Conservation (phyloP, 2,113 vertebrate species). For the Rhinolophus ferrumequinum region DNA sequence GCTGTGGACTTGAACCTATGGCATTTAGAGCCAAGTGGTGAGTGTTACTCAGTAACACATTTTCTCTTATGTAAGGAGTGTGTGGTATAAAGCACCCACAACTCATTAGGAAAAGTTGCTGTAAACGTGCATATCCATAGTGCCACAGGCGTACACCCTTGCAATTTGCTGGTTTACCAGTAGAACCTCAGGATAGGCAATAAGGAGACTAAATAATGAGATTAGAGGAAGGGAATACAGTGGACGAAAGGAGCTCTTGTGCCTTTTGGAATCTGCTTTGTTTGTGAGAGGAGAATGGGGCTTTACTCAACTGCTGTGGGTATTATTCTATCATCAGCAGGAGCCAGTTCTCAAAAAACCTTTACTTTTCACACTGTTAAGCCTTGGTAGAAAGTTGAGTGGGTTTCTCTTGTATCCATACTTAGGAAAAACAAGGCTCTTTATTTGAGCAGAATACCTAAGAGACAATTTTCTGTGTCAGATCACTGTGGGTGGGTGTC, state of each 20-base stretch:
- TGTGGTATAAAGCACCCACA: background rate
- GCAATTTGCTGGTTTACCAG: background rate
- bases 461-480: background rate
- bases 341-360: constrained; percentile 23
- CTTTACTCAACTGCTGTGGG: background rate
- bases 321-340: background rate
- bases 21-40: background rate
- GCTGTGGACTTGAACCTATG: background rate
- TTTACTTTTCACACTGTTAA: background rate
- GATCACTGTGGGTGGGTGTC: background rate
- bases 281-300: background rate
- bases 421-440: background rate
- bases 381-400: constrained; percentile 31
- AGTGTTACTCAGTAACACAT: background rate
- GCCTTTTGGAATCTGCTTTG: background rate
- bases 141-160: background rate
- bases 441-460: background rate
- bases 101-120: background rate
- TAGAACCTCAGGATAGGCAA: background rate
- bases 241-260: background rate
- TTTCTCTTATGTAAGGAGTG: background rate
- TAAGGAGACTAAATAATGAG: background rate
- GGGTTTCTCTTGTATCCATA: background rate
- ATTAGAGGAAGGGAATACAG: background rate
- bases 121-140: background rate